Evolutionary conservation across 2,113 vertebrate species (phyloP), one percentile per base, ranked within the genome.

Genomic region (Circaetus cinerascens): DNA sequence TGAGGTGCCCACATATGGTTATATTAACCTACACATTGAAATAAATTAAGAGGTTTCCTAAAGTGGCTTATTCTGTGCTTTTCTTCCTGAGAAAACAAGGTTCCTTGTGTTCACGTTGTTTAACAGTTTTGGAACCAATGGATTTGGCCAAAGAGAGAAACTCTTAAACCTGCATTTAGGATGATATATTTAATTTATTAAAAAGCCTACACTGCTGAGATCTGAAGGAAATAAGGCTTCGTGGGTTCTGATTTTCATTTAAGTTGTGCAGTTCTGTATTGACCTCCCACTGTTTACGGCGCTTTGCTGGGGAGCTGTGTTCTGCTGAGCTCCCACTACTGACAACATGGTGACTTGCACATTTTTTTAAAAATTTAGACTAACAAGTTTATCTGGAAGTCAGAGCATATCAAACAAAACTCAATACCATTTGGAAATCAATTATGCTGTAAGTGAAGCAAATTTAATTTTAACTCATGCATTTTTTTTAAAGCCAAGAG

Each of bases 401-500:
- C 51, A 68, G 25, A 53, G 20, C 27, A 19, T 76, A 78, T 50
- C 30, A 83, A 87, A 50, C 36, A 62, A 57, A 95, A 55, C n/a
- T 77, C 38, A 56, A 71, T 86, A 74, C 41, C 41, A 76, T 82
- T 55, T 83, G 84, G 40, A 64, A 92, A 96, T 74, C 55, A 92
- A 77, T 88, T 91, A 62, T 68, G 20, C 60, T 80, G 7, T 38
- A 83, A 93, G 40, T 15, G 75, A 95, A 94, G 71, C 60, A 84
- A 83, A 83, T 89, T 66, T 87, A 86, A 84, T 96, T 91, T 41
- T 32, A 71, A 46, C 53, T 20, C 7, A 34, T 20, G 59, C 15
- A 9, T 85, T 96, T 96, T 91, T 96, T 78, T 93, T 90, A 50
- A 74, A 73, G 92, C 63, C 85, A 78, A 84, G 80, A 79, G 74